Conservation (phyloP, 2,888 invertebrate species). For the Coelinius sp. region DNA sequence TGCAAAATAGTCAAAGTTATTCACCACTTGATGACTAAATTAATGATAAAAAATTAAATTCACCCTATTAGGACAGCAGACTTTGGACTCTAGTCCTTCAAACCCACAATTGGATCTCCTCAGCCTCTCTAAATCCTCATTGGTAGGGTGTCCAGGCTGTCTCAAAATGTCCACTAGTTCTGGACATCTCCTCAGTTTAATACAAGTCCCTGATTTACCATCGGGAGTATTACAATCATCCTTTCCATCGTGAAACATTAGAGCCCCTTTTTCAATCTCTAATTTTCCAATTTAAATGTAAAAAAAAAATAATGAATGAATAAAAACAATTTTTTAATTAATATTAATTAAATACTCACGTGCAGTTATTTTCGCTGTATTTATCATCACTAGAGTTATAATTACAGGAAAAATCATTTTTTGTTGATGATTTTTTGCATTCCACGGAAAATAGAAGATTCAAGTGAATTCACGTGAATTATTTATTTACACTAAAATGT, state of each 20-base stretch:
- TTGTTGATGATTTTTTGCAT: not conserved
- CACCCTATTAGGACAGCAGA: constrained; percentile 64
- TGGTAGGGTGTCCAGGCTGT: constrained; percentile 54
- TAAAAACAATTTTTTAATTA: not conserved
- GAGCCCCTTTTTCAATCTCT: not conserved
- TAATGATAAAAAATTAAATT: not conserved
- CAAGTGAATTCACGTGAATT: not conserved
- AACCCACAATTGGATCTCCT: constrained; percentile 71
- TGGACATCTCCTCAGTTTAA: constrained; percentile 67
- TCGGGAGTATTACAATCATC: constrained; percentile 61
- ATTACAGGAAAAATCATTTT: not conserved
- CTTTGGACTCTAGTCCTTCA: constrained; percentile 67
- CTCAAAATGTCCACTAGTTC: constrained; percentile 60
- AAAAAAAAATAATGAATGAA: not conserved
- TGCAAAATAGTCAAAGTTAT: too few relatives aligned
- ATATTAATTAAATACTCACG: not conserved
- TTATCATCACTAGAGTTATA: not conserved
- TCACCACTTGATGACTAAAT: not conserved
- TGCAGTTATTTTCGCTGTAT: not conserved
- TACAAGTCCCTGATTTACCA: constrained; percentile 62
- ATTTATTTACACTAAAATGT: not conserved
- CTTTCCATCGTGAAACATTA: constrained; percentile 39
- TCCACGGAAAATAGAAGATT: not conserved
- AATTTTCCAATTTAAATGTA: not conserved
- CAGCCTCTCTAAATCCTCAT: constrained; percentile 57